Evolutionary conservation across 1,140 invertebrate genomes (phyloP), one percentile per base, ranked within the genome.

Genomic region (Lamellibrachia luymesi): DNA sequence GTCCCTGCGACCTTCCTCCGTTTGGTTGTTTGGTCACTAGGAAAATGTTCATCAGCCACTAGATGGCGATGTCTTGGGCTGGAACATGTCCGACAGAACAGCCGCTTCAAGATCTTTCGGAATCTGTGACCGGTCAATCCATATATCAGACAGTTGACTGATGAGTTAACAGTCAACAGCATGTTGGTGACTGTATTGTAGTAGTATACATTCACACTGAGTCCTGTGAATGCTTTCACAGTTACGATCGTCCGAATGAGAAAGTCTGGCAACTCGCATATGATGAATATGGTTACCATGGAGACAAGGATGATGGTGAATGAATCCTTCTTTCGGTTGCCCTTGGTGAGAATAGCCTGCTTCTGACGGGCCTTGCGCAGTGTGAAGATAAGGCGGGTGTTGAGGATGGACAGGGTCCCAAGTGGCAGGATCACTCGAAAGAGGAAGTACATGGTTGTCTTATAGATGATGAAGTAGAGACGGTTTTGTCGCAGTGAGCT

Each of bases 111-210:
- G 27, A 93, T 93, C 25, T 92, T 92, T 6, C 93, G 93, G 92
- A 93, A 93, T 89, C 92, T 92, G 56, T 52, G 56, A 22, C 92
- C 93, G 22, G 91, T 91, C 25, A 93, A 89, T 49, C 93, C 93
- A 49, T 93, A 93, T 89, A 93, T 91, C 80, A 93, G 50, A 92
- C 92, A 93, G 90, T 93, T 93, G 92, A 93, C 56, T 38, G 93
- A 93, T 56, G 93, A 93, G 80, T 93, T 93, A 2, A 93, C 27
- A n/a, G 93, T 93, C 50, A 93, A 90, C 90, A 93, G 92, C 90
- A 93, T 51, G 56, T 93, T 93, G 92, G 92, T 90, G 27, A 93
- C 38, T 27, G 51, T 52, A 38, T 50, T 92, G 8, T 50, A 50
- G 50, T 92, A 92, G 91, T 51, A 50, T 13, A 91, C 91, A 10